Evolutionary conservation across 2,797 vertebrate species (phyloP), one percentile per base, ranked within the genome.

Genomic region (Podarcis siculus): DNA sequence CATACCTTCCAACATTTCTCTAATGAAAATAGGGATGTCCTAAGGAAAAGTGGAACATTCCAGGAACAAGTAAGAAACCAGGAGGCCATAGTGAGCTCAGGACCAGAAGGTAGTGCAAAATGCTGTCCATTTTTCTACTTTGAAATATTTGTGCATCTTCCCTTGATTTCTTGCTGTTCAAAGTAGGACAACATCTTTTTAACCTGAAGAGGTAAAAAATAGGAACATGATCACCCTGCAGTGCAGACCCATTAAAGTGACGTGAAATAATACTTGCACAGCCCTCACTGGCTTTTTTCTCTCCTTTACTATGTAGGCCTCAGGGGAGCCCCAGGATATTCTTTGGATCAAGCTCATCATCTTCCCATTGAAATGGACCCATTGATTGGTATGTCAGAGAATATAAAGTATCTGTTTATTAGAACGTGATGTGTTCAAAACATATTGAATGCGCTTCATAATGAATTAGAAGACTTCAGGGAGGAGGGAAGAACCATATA

Each of bases 311-410:
- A 17, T 79, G 5, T 86, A 99, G 99, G 99, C 89, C 98, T 99
- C 92, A 95, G 98, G 89, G 99, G 98, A 96, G 99, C 98, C 66
- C 99, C 99, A 8, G 99, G 99, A 89, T 99, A 99, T 94, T 99
- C 99, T 82, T 95, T 99, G 95, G 99, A 99, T 95, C 99, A 99
- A 97, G 98, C 99, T 79, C 98, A 99, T 96, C 99, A 99, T 93
- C 98, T 99, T 85, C 99, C 99, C n/a, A 99, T 99, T 37, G 99
- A 99, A 97, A 99, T 99, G 99, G 99, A 99, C 95, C 97, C 98
- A 92, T 96, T 99, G 92, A 98, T 99, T 89, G 98, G 99, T 99
- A 97, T 95, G 98, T 96, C 87, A 93, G 39, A 79, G 72, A 88
- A 76, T 85, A 89, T 92, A 90, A 92, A 49, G 64, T 91, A 87